A percentile compares a stretch with the other conserved stretches of the same genome.
phyloP scores from a whole-genome alignment of 2,797 vertebrate genomes.

The Epinephelus coioides region DNA sequence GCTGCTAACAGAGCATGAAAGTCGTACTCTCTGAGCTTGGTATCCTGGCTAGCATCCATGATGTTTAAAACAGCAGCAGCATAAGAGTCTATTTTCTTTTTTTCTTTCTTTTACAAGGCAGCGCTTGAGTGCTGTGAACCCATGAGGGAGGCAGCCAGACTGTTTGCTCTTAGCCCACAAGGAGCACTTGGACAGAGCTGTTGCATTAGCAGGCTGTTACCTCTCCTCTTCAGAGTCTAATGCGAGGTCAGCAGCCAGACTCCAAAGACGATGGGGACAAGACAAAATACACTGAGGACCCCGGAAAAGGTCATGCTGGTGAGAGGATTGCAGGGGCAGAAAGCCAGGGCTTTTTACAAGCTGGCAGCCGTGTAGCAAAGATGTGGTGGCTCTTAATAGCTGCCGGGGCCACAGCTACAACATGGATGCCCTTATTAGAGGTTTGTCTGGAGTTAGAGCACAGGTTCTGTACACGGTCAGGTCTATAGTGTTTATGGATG shows the following conservation, averaged over 20 bases:
- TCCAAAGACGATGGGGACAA: slow-evolving; percentile 40
- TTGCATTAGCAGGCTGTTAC: slow-evolving; percentile 75
- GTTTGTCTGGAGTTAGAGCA: slow-evolving; percentile 5
- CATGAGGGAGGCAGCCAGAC: slow-evolving; percentile 52
- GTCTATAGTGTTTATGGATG: not conserved
- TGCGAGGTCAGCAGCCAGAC: slow-evolving; percentile 55
- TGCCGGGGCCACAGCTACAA: slow-evolving; percentile 7
- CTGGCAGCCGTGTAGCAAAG: slow-evolving; percentile 25
- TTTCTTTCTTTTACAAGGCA: slow-evolving; percentile 55
- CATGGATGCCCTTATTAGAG: slow-evolving; percentile 21
- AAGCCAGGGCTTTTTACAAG: slow-evolving; percentile 44
- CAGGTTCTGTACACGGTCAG: not conserved
- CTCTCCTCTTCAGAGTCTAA: slow-evolving; percentile 44
- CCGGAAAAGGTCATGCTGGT: slow-evolving; percentile 49
- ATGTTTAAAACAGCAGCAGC: slow-evolving; percentile 34
- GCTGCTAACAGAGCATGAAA: slow-evolving; percentile 28
- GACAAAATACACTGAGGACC: slow-evolving; percentile 41
- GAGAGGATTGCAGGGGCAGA: slow-evolving; percentile 35
- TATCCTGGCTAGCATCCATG: not conserved
- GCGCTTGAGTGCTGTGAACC: slow-evolving; percentile 69
- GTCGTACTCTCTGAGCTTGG: not conserved
- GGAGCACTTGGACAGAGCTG: slow-evolving; percentile 65
- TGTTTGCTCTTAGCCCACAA: slow-evolving; percentile 50
- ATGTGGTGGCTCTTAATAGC: slow-evolving; percentile 49
- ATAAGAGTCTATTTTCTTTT: slow-evolving; percentile 35